phyloP scores from a whole-genome alignment of 2,113 vertebrate species.

The Gorsachius goisagi region DNA sequence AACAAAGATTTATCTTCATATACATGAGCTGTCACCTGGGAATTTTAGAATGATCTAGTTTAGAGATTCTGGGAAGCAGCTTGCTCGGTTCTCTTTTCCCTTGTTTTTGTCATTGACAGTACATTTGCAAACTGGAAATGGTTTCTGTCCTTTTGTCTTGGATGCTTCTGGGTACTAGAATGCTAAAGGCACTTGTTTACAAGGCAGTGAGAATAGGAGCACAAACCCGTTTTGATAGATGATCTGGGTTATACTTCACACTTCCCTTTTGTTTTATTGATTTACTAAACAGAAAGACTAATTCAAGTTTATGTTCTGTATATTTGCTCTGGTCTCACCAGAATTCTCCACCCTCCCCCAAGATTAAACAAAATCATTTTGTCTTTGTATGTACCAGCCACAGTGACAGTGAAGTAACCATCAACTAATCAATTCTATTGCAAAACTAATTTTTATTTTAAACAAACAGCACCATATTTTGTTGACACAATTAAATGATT shows the following conservation, averaged over 20 bases:
- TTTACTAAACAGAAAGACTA: constrained; percentile 73
- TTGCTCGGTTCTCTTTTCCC: constrained; percentile 8
- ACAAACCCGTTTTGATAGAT: constrained; percentile 65
- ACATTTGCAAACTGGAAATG: constrained; percentile 8
- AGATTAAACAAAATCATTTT: constrained; percentile 67
- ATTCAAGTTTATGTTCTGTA: constrained; percentile 68
- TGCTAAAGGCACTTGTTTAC: constrained; percentile 53
- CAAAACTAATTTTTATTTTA: constrained; percentile 74
- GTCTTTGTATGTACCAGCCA: constrained; percentile 50
- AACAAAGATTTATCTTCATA: constrained; percentile 56
- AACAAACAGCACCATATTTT: constrained; percentile 69
- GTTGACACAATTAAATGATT: constrained; percentile 77
- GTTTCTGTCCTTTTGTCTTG: constrained; percentile 61
- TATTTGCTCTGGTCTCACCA: constrained; percentile 57
- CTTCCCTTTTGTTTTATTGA: constrained; percentile 70
- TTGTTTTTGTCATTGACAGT: constrained; percentile 23
- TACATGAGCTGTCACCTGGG: constrained; percentile 24
- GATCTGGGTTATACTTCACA: constrained; percentile 43
- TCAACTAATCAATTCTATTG: constrained; percentile 68
- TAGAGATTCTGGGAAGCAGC: constrained; percentile 36
- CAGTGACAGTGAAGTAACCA: constrained; percentile 50
- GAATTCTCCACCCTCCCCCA: constrained; percentile 27
- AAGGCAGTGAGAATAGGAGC: constrained; percentile 48
- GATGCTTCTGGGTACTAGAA: constrained; percentile 24
- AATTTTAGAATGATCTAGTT: constrained; percentile 57